A percentile compares a stretch with the other conserved stretches of the same genome.
Conservation (phyloP, 2,113 vertebrate genomes). For the Paramormyrops kingsleyae region DNA sequence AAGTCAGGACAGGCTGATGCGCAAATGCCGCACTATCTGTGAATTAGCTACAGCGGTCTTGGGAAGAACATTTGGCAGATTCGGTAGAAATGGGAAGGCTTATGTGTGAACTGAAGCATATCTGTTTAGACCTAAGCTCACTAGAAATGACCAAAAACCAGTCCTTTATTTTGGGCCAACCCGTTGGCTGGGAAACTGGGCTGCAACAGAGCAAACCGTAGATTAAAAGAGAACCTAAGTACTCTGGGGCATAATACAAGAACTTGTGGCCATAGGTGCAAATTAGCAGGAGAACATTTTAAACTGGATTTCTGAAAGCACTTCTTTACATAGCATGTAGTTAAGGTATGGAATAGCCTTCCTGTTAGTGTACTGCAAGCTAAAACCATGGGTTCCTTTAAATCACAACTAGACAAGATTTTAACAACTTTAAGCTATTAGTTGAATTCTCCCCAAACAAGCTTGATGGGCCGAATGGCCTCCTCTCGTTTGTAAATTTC, state of each 20-base stretch:
- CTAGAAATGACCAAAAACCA: neutral
- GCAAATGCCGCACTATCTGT: neutral
- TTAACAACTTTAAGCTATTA: too few species aligned
- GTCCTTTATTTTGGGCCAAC: neutral
- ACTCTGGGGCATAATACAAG: neutral
- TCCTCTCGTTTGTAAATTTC: too few species aligned
- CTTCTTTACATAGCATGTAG: too few species aligned
- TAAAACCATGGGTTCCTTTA: too few species aligned
- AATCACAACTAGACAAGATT: too few species aligned
- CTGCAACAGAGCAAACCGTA: neutral
- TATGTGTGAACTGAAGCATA: neutral
- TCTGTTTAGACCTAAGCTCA: neutral
- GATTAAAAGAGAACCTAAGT: neutral
- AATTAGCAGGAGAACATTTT: too few species aligned
- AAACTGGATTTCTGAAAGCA: too few species aligned
- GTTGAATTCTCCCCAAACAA: too few species aligned
- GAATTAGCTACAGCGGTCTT: neutral
- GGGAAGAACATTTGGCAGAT: neutral
- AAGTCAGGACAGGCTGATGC: neutral
- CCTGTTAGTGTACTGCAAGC: too few species aligned
- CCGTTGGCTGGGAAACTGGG: neutral
- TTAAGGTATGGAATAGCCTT: too few species aligned
- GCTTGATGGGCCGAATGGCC: too few species aligned
- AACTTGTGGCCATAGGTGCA: too few species aligned
- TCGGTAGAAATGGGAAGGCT: neutral